A percentile compares a stretch with the other conserved stretches of the same genome.
Conservation (phyloP, 2,888 invertebrate species). For the Cerceris rybyensis region DNA sequence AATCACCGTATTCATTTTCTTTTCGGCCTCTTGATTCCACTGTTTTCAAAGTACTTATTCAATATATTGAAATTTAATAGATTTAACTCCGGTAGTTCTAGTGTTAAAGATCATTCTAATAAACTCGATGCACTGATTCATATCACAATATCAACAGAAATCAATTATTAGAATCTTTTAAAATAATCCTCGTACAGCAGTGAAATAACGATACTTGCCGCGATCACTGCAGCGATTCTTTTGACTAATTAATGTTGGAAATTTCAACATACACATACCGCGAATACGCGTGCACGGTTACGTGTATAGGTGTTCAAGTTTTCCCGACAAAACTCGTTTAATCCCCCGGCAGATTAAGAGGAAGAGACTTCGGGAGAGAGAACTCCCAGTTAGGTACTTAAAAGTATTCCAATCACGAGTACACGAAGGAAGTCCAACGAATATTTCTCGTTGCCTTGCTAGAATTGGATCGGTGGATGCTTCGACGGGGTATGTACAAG, state of each 20-base stretch:
- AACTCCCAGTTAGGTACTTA: conserved; percentile 65
- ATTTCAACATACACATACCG: conserved; percentile 25
- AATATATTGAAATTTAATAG: no score
- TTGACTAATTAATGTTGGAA: conserved; percentile 25
- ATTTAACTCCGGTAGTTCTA: no score
- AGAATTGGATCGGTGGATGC: conserved; percentile 48
- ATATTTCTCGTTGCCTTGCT: conserved; percentile 61
- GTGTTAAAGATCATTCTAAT: background rate
- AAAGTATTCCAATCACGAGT: conserved; percentile 75
- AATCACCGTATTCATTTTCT: no score
- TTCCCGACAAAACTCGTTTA: conserved; percentile 72
- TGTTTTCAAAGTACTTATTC: no score
- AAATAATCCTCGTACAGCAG: no score
- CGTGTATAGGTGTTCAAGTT: conserved; percentile 59
- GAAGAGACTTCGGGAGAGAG: conserved; percentile 55
- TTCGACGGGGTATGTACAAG: conserved; percentile 11
- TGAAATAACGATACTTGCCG: background rate
- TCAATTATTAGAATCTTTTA: background rate
- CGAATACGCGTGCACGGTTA: conserved; percentile 19
- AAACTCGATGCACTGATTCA: no score
- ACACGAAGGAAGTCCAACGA: conserved; percentile 62
- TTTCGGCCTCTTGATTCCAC: no score
- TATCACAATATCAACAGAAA: no score
- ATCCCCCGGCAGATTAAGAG: conserved; percentile 72
- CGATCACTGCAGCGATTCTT: background rate